Base-by-base conservation (phyloP, 1,140 invertebrate genomes). In the Brachionus rubens region DNA sequence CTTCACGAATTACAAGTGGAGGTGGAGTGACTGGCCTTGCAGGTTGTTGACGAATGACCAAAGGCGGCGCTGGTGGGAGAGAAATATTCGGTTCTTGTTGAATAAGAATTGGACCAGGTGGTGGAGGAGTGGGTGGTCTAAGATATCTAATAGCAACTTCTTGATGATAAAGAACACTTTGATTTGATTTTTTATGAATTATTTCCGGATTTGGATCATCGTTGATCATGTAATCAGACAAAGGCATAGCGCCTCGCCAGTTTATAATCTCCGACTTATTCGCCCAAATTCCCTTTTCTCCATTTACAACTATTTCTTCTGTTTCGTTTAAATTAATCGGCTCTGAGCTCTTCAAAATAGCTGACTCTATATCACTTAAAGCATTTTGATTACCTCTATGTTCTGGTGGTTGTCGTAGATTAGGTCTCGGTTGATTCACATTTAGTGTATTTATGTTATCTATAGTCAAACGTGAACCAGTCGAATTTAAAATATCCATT, bases 111-210 rank as follows among this genome's bases (percentile, higher is more conserved):
- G 59, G 59, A 12, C 46, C 59, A 2, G 76, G 59, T 56, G 59
- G 33, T n/a, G 76, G 76, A 10, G 62, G 76, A 30, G 59, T 77
- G 0, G 76, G 76, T 30, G 59, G 76, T 67, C 54, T 40, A 16
- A 77, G 56, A 68, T 67, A 77, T 36, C 76, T 52, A 14, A 77
- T 54, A 26, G 59, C 43, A 4, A 77, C 62, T 48, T 77, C 62
- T 46, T 77, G 76, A 21, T 46, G 19, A 56, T 68, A 70, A 5
- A 59, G 21, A 16, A 76, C 9, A 30, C 24, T 24, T 47, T 76
- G 28, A 36, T 62, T 67, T 26, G 48, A 14, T 41, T 46, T 48
- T 40, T 59, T 59, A 1, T 48, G n/a, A 16, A 77, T 52, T n/a
- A 68, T 67, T 56, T 67, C 43, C 14, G 76, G 76, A 21, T 36